Evolutionary conservation across 64 coral and sea anemone genomes (phyloP), one percentile per base, ranked within the genome.

Genomic region (Actinia equina): DNA sequence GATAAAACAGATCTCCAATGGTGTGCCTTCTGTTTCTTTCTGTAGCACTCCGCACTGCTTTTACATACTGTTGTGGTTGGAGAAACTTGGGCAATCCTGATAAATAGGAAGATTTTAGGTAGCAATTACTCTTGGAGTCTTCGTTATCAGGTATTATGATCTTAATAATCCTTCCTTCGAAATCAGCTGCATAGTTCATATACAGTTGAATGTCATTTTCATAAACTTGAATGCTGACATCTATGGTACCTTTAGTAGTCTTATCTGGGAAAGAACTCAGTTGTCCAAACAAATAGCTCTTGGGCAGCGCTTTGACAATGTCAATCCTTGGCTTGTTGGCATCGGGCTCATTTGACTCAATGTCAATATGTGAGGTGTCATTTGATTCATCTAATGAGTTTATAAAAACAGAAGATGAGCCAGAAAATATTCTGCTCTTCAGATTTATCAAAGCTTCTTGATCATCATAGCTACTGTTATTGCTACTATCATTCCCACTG

Each of bases 141-240:
- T 69, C 77, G 23, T 89, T 83, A 85, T 95, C 94, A 81, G 94
- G 90, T 23, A 84, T 74, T 13, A 95, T 92, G 11, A 95, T 89
- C 84, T 95, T 95, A 17, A 95, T 91, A 16, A 95, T 84, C 14
- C 80, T 42, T 15, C 88, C 94, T 56, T 90, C 76, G 13, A 92
- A 87, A 77, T 83, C 85, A 52, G 80, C 55, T 64, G 94, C 94
- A 90, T 89, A 96, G n/a, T 96, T 89, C 88, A 96, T 90, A 64
- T 90, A 90, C 42, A 96, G 56, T n/a, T 88, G 86, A 52, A 96
- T 96, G 55, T 96, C 94, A 91, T 87, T 88, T n/a, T 90, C 88
- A 83, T 87, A 93, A 11, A 56, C 80, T 87, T 96, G 94, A 84
- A 96, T 96, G 43, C 90, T 85, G 0, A 89, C 89, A 91, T 96